Conservation (phyloP, 2,113 vertebrate genomes). For the Boleophthalmus pectinirostris region DNA sequence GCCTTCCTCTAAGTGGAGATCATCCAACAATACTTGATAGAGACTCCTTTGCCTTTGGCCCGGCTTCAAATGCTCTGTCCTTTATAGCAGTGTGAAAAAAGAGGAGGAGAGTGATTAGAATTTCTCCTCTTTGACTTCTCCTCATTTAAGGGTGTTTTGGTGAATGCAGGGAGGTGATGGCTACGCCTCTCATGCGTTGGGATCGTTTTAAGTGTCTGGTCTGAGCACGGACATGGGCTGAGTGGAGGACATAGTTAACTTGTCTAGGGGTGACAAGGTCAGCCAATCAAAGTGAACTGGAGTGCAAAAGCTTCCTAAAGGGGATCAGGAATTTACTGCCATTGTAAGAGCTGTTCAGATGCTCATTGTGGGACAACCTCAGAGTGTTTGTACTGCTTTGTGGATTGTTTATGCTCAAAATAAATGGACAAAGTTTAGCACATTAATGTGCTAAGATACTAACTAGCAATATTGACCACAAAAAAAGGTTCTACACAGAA, state of each 20-base stretch:
- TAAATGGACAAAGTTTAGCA: conserved; percentile 23
- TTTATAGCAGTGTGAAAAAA: conserved; percentile 70
- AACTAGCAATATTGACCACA: not conserved
- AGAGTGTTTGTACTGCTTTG: conserved; percentile 36
- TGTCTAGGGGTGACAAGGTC: conserved; percentile 65
- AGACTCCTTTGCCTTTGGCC: conserved; percentile 72
- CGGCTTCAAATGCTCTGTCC: conserved; percentile 71
- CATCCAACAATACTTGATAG: conserved; percentile 75
- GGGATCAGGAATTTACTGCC: conserved; percentile 34
- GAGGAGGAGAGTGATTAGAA: conserved; percentile 76
- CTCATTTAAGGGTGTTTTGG: conserved; percentile 72
- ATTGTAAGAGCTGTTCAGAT: conserved; percentile 30
- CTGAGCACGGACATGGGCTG: conserved; percentile 45
- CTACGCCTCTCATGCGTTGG: conserved; percentile 66
- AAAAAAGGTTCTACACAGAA: not conserved
- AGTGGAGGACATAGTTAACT: conserved; percentile 54
- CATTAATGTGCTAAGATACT: not conserved
- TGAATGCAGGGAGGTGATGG: conserved; percentile 75
- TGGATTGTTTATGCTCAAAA: conserved; percentile 20
- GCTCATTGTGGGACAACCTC: conserved; percentile 20
- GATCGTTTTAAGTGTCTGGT: conserved; percentile 64
- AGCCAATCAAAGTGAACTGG: conserved; percentile 52
- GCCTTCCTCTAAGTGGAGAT: conserved; percentile 75
- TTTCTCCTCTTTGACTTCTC: conserved; percentile 73
- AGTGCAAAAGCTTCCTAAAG: conserved; percentile 35